Conservation (phyloP, 2,888 invertebrate species). For the Eupithecia tripunctaria region DNA sequence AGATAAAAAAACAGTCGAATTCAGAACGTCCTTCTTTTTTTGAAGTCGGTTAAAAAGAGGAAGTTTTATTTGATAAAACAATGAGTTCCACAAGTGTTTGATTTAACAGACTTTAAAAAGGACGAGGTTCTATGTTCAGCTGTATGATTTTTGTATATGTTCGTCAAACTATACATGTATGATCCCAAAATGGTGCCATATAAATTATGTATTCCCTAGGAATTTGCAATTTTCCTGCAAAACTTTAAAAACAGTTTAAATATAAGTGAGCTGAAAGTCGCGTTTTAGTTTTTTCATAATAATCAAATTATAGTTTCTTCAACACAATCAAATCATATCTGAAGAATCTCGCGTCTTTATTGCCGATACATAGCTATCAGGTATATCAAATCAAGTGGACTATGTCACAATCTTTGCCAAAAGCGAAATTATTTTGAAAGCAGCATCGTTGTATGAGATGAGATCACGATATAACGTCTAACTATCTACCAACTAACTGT, state of each 20-base stretch:
- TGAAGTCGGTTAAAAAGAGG: too few species aligned
- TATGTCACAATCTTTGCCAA: conserved; percentile 18
- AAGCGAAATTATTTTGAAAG: conserved; percentile 26
- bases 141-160: too few species aligned
- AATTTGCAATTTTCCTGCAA: neutral
- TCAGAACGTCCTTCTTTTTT: too few species aligned
- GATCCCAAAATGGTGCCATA: too few species aligned
- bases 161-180: too few species aligned
- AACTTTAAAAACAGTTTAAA: neutral
- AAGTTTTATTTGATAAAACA: too few species aligned
- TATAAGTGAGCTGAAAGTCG: neutral
- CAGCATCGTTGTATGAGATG: conserved; percentile 5
- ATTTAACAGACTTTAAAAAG: too few species aligned
- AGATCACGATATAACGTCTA: conserved; percentile 28
- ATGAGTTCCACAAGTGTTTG: too few species aligned
- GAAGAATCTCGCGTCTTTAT: neutral
- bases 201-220: too few species aligned
- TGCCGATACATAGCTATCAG: neutral
- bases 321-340: neutral
- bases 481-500: neutral
- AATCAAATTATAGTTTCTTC: neutral
- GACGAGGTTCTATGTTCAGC: too few species aligned
- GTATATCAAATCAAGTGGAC: too few species aligned
- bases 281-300: neutral
- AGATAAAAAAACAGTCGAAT: too few species aligned